Percentiles rank a stretch among this genome's conserved stretches.
These are phyloP conservation scores for Erithacus rubecula DNA, from an alignment of 2,797 vertebrate genomes.

Conservation along the genomic window DNA sequence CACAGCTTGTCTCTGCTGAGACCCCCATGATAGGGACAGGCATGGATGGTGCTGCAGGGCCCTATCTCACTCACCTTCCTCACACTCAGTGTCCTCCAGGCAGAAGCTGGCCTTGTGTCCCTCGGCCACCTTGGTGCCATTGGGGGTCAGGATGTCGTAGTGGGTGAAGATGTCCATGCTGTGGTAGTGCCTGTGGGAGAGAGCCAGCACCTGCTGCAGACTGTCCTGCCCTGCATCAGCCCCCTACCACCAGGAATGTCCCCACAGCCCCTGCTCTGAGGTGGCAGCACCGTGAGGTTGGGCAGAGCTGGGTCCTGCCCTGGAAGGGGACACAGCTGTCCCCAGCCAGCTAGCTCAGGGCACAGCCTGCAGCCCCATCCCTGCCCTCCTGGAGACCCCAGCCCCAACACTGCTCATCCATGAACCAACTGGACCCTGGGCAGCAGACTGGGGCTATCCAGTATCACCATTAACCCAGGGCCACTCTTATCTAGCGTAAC, in stretches of 20 bases:
- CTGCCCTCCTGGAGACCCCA: no score
- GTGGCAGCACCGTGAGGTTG: rapidly evolving
- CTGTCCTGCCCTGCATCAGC: neutral
- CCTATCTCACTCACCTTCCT: constrained; percentile 80
- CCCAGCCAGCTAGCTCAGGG: neutral
- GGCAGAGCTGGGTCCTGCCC: neutral
- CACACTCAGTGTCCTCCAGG: constrained; percentile 93
- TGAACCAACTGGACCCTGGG: rapidly evolving
- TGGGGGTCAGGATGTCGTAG: constrained; percentile 91
- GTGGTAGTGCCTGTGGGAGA: constrained; percentile 89
- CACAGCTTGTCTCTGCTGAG: rapidly evolving
- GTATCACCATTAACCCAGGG: rapidly evolving
- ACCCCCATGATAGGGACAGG: rapidly evolving
- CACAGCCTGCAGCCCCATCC: rapidly evolving
- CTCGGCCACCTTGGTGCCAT: constrained; percentile 92
- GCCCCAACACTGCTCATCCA: neutral
- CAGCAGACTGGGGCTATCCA: neutral
- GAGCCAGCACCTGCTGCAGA: neutral
- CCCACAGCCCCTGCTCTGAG: neutral
- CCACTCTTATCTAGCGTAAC: neutral
- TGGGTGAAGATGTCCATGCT: constrained; percentile 99
- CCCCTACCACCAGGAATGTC: neutral
- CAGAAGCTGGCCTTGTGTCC: constrained; percentile 99
- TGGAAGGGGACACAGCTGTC: neutral
- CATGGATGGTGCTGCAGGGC: neutral